Evolutionary conservation across 2,888 invertebrate species (phyloP), one percentile per base, ranked within the genome.

Genomic region (Coelogynopora nodosa): DNA sequence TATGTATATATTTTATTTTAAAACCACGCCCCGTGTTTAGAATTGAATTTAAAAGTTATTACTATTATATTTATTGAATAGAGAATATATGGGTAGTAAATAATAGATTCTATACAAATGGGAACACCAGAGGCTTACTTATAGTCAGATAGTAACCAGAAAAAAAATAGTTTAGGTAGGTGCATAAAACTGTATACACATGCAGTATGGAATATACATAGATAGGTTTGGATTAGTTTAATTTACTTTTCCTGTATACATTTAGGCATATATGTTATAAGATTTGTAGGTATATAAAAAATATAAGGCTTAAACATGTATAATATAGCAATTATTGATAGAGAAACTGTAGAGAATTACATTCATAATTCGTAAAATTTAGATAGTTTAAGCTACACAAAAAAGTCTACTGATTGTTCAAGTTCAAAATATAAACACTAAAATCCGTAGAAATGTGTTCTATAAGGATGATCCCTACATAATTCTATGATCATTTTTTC

Each of bases 21-120:
- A 13, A 13, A 13, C 74, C 23, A 2, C 74, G 23, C 74, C 74
- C 74, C 23, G 27, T 74, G 74, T 74, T 74, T 26, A 74, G 74
- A 74, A 74, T 26, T 74, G 74, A 74, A 74, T 74, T 74, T 74
- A 74, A 74, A 74, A 74, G 74, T 74, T 74, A 74, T 23, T 74
- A 49, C 23, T 74, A 74, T 74, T 74, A 13, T 23, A 74, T 74
- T 74, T 74, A 74, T 74, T 74, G 74, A 74, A 74, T 74, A 74
- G 74, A 74, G 18, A 74, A 74, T 74, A 74, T 74, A 74, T 23
- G 74, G 74, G 74, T 74, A 23, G 74, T 74, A 74, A 13, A 74
- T 74, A 74, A 74, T 74, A 74, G 27, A 74, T 74, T 74, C 74
- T 74, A 74, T 74, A 74, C 10, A 74, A 74, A 74, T 74, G 74